These are phyloP conservation scores for Astreopora myriophthalma DNA, from an alignment of 64 coral and sea anemone species.

Conservation along the genomic window DNA sequence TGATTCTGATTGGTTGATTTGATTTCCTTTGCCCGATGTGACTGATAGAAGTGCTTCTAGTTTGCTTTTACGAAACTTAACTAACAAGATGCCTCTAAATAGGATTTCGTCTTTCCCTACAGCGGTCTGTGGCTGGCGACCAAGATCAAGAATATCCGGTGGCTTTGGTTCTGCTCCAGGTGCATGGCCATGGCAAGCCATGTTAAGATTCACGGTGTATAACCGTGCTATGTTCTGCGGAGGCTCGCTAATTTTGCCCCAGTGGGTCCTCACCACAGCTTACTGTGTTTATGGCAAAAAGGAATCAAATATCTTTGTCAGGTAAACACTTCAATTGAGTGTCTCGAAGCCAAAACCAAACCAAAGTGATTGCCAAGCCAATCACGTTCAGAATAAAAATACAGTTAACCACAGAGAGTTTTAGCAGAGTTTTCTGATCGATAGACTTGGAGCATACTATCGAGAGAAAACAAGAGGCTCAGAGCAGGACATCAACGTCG, in stretches of 20 bases:
- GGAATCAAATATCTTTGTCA: constrained; percentile 22
- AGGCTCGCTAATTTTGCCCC: constrained; percentile 1
- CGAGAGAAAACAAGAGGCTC: not conserved
- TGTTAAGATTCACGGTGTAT: not conserved
- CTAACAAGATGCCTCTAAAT: too few relatives aligned
- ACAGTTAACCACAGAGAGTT: too few relatives aligned
- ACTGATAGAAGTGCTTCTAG: too few relatives aligned
- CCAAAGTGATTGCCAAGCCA: too few relatives aligned
- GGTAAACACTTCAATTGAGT: too few relatives aligned
- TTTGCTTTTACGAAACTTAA: too few relatives aligned
- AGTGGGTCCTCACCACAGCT: constrained; percentile 47
- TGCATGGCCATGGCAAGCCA: not conserved
- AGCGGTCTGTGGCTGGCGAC: not conserved
- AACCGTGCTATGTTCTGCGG: constrained; percentile 18
- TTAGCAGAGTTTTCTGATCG: not conserved
- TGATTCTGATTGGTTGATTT: too few relatives aligned
- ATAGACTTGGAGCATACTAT: constrained; percentile 40
- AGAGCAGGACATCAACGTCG: constrained; percentile 26
- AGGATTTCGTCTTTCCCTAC: too few relatives aligned
- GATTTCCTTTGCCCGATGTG: too few relatives aligned
- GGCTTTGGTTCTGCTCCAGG: not conserved
- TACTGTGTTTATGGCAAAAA: constrained; percentile 34
- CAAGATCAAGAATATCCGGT: not conserved
- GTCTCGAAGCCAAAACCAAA: too few relatives aligned
- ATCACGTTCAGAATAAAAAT: too few relatives aligned